Conservation (phyloP, 1,140 invertebrate species). For the Drosophila subpulchrella region DNA sequence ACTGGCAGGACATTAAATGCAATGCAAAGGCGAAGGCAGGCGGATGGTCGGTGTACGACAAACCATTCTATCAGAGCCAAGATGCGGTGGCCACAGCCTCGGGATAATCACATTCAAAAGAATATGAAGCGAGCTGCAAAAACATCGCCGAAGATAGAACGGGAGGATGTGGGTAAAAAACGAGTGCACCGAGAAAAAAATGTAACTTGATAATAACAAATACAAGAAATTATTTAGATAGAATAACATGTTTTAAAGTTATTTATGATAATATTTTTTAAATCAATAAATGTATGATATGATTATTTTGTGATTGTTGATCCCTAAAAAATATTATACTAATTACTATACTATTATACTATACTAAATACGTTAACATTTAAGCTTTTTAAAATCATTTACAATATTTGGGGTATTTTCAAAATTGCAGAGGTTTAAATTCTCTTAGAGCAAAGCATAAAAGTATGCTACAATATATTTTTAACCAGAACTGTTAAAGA, state of each 20-base stretch:
- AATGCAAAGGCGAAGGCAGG: constrained; percentile 52
- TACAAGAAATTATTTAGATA: too few relatives aligned
- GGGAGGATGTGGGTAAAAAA: constrained; percentile 5
- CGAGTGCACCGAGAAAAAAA: background rate
- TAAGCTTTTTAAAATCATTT: too few relatives aligned
- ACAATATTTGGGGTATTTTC: too few relatives aligned
- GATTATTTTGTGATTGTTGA: too few relatives aligned
- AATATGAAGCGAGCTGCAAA: constrained; percentile 79
- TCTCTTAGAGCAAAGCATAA: background rate
- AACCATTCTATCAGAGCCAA: constrained; percentile 74
- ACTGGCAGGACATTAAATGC: constrained; percentile 75
- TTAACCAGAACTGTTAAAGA: too few relatives aligned
- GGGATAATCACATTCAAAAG: constrained; percentile 81
- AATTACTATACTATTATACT: too few relatives aligned
- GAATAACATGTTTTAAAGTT: too few relatives aligned
- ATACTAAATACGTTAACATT: too few relatives aligned
- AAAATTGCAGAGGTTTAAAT: background rate
- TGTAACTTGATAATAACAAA: too few relatives aligned
- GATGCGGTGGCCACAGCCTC: constrained; percentile 73
- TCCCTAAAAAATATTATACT: too few relatives aligned
- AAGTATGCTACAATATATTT: background rate
- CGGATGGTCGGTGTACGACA: constrained; percentile 24
- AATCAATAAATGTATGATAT: too few relatives aligned
- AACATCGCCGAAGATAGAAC: constrained; percentile 65
- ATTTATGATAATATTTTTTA: too few relatives aligned